A percentile compares a stretch with the other conserved stretches of the same genome.
Conservation (phyloP, 2,888 invertebrate genomes). For the Aporophyla nigra region DNA sequence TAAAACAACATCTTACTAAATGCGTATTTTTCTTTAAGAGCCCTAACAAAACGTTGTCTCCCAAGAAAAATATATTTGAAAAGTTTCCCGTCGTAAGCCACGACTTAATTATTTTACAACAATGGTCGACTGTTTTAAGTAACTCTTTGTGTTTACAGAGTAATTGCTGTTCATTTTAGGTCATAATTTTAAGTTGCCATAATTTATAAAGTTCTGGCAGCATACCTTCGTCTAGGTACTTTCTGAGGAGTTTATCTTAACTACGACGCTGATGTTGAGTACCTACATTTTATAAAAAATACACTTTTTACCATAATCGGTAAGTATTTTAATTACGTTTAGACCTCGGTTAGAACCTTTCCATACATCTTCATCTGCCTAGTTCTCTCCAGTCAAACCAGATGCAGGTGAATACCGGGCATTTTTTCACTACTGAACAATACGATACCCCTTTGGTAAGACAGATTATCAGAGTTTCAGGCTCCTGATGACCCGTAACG, state of each 20-base stretch:
- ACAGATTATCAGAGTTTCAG: too few relatives aligned
- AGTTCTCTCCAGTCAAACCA: too few relatives aligned
- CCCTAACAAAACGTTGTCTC: constrained; percentile 33
- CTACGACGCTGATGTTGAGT: background rate
- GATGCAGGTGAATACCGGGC: too few relatives aligned
- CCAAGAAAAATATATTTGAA: constrained; percentile 51
- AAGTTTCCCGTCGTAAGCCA: constrained; percentile 48
- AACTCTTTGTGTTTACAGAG: constrained; percentile 62
- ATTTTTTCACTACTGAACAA: too few relatives aligned
- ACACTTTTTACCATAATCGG: background rate
- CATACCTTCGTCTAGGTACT: constrained; percentile 22
- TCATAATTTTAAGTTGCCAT: constrained; percentile 54
- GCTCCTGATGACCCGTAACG: too few relatives aligned
- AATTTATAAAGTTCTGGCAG: constrained; percentile 46
- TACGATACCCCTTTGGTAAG: too few relatives aligned
- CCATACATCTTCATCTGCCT: too few relatives aligned
- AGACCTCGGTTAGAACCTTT: background rate
- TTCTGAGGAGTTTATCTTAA: constrained; percentile 31
- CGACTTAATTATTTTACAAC: constrained; percentile 63
- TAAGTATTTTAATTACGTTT: background rate
- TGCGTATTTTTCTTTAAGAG: constrained; percentile 25
- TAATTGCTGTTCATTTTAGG: constrained; percentile 60
- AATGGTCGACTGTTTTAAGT: constrained; percentile 53
- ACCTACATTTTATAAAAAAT: background rate
- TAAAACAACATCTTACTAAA: constrained; percentile 15